Evolutionary conservation across 1,140 invertebrate species (phyloP).

Genomic region (Ganaspis sp.): DNA sequence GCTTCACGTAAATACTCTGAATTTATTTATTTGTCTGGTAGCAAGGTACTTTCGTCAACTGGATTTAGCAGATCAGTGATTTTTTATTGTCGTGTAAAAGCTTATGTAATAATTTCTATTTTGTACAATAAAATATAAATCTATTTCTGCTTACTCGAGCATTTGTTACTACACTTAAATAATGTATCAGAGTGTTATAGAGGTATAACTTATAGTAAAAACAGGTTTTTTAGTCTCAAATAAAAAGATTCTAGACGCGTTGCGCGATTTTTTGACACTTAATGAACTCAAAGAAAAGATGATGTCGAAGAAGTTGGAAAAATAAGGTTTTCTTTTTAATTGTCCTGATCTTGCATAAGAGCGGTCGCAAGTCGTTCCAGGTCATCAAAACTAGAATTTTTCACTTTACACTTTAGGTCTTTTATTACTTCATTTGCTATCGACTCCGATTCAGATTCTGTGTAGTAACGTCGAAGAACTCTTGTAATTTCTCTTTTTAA

Average conservation of each 20-base stretch:
- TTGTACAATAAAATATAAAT: constrained; percentile 49
- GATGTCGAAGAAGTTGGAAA: not conserved
- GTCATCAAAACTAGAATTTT: constrained; percentile 72
- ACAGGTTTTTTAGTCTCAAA: not conserved
- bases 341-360: constrained; percentile 72
- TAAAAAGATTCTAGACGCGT: not conserved
- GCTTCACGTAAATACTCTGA: constrained; percentile 74
- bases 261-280: not conserved
- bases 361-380: constrained; percentile 74
- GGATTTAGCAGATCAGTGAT: constrained; percentile 77
- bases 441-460: constrained; percentile 68
- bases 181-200: not conserved
- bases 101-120: constrained; percentile 12
- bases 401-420: constrained; percentile 71
- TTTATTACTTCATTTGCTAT: constrained; percentile 72
- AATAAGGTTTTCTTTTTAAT: constrained; percentile 34
- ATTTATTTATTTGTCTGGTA: constrained; percentile 80
- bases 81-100: constrained; percentile 39
- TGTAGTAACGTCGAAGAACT: constrained; percentile 71
- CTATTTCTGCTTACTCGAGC: not conserved
- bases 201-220: not conserved
- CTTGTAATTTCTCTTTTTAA: constrained; percentile 69
- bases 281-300: not conserved
- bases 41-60: constrained; percentile 80
- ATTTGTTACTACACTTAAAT: constrained; percentile 18